Evolutionary conservation across 2,888 invertebrate genomes (phyloP).

Genomic region (Metalampra italica): DNA sequence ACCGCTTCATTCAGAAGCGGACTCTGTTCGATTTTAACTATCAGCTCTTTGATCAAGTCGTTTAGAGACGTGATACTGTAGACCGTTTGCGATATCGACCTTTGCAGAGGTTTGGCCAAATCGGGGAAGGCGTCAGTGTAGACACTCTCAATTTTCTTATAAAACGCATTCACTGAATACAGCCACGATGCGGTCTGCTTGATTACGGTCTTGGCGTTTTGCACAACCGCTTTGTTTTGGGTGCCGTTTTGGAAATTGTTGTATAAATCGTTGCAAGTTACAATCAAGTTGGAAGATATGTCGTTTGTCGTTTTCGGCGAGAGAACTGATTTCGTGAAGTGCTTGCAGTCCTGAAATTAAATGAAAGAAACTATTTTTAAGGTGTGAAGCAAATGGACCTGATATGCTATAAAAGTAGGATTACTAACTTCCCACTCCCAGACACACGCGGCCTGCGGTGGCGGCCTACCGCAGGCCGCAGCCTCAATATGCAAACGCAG

Average conservation of each 20-base stretch:
- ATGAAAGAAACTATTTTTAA: constrained; percentile 3
- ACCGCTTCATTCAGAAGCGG: constrained; percentile 40
- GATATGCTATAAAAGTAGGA: not conserved
- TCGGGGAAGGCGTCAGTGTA: constrained; percentile 87
- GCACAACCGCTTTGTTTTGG: constrained; percentile 22
- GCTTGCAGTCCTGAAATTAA: constrained; percentile 64
- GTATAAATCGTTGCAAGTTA: constrained; percentile 33
- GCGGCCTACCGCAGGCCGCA: too few relatives aligned
- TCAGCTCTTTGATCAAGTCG: constrained; percentile 69
- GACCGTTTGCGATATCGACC: constrained; percentile 82
- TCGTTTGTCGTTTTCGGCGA: constrained; percentile 44
- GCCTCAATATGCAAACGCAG: too few relatives aligned
- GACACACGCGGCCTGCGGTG: too few relatives aligned
- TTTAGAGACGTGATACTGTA: constrained; percentile 80
- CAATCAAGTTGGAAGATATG: constrained; percentile 38
- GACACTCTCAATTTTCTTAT: constrained; percentile 69
- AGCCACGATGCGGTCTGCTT: constrained; percentile 72
- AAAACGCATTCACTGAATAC: constrained; percentile 76
- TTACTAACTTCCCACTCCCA: too few relatives aligned
- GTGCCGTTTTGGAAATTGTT: constrained; percentile 24
- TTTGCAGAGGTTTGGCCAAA: constrained; percentile 84
- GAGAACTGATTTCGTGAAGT: constrained; percentile 64
- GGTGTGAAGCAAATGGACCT: not conserved
- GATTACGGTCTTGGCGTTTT: constrained; percentile 43
- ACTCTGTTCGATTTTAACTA: constrained; percentile 51